These are phyloP conservation scores for Pristis pectinata DNA, from an alignment of 2,797 vertebrate genomes.

Conservation along the genomic window DNA sequence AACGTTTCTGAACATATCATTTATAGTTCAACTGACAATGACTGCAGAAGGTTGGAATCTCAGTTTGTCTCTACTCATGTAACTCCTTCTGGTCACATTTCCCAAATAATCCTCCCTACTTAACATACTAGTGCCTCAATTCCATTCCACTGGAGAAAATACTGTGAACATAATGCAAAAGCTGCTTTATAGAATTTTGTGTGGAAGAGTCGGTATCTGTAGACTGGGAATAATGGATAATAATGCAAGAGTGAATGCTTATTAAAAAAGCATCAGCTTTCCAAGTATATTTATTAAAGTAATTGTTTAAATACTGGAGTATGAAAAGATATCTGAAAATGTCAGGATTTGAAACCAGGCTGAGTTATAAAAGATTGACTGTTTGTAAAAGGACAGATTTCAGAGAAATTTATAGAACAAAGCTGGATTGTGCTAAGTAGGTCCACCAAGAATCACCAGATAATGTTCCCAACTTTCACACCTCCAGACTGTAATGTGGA, in stretches of 20 bases:
- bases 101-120: neutral
- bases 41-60: neutral
- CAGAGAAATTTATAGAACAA: neutral
- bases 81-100: neutral
- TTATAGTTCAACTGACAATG: neutral
- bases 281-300: neutral
- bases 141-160: neutral
- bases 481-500: too few relatives aligned
- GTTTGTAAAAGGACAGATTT: neutral
- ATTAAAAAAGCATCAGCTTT: neutral
- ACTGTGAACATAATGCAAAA: neutral
- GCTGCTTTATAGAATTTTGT: neutral
- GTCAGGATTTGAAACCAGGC: neutral
- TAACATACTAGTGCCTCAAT: neutral
- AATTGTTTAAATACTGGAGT: neutral
- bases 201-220: neutral
- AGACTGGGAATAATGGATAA: neutral
- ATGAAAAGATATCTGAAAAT: neutral
- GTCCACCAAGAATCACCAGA: too few relatives aligned
- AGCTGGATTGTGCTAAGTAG: too few relatives aligned
- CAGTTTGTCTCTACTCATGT: neutral
- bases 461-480: too few relatives aligned
- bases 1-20: neutral
- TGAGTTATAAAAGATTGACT: neutral
- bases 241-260: neutral